phyloP scores from a whole-genome alignment of 1,140 invertebrate species.

The Calliopsis andreniformis region DNA sequence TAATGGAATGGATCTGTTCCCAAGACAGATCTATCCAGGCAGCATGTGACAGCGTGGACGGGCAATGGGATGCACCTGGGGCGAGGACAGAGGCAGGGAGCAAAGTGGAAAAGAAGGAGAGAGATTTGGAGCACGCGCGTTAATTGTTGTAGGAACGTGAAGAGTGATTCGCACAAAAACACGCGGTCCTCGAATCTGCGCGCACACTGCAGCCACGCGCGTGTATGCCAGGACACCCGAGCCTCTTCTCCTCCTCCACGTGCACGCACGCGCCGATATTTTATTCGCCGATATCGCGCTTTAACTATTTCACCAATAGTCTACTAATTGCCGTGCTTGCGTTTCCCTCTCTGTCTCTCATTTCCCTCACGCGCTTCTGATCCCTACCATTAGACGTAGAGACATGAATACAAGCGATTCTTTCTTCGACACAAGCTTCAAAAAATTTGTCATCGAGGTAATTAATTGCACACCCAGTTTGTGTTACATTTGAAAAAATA shows the following conservation, averaged over 20 bases:
- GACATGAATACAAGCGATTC: conserved; percentile 28
- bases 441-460: too few relatives aligned
- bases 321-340: conserved; percentile 11
- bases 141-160: conserved; percentile 73
- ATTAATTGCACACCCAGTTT: too few relatives aligned
- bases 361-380: not conserved
- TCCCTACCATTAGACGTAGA: not conserved
- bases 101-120: conserved; percentile 1
- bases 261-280: conserved; percentile 68
- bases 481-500: too few relatives aligned
- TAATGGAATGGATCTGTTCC: not conserved
- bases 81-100: conserved; percentile 5
- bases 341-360: conserved; percentile 10
- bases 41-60: not conserved
- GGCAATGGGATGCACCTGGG: not conserved
- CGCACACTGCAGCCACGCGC: conserved; percentile 6
- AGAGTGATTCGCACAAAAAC: conserved; percentile 63
- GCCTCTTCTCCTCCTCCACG: not conserved
- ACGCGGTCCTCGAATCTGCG: conserved; percentile 27
- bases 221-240: conserved; percentile 19
- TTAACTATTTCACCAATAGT: conserved; percentile 73
- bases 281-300: conserved; percentile 76
- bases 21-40: not conserved
- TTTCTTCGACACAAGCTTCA: conserved; percentile 26
- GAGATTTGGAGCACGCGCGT: conserved; percentile 62